These are phyloP conservation scores for Caenorhabditis doughertyi DNA, from an alignment of 2,888 invertebrate genomes.

Conservation along the genomic window DNA sequence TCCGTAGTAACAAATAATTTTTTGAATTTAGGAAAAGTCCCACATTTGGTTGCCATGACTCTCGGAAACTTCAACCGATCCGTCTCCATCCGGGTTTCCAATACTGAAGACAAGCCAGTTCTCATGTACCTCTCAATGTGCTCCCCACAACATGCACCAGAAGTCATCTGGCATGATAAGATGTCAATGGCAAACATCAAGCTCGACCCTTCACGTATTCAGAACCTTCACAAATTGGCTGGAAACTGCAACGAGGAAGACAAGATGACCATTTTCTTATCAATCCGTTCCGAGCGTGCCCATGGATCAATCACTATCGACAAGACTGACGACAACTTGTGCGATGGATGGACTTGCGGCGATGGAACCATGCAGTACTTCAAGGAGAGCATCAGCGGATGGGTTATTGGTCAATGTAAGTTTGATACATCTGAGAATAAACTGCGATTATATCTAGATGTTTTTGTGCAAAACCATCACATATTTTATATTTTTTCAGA, in stretches of 20 bases:
- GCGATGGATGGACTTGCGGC: not conserved
- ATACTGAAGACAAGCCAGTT: not conserved
- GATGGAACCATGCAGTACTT: not conserved
- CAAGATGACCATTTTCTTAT: not conserved
- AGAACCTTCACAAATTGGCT: no score
- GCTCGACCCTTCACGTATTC: not conserved
- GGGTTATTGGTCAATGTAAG: constrained; percentile 9
- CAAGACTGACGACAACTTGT: not conserved
- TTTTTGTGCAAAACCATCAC: no score
- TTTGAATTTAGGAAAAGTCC: not conserved
- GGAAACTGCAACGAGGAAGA: not conserved
- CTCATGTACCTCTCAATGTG: not conserved
- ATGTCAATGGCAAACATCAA: constrained; percentile 5
- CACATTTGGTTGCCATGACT: not conserved
- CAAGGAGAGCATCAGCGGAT: not conserved
- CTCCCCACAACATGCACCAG: not conserved
- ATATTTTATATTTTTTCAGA: not conserved
- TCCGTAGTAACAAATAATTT: not conserved
- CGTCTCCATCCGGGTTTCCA: not conserved
- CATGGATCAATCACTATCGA: not conserved
- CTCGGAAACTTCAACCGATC: not conserved
- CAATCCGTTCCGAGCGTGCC: not conserved
- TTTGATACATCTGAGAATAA: not conserved
- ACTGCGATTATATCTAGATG: not conserved
- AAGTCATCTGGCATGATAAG: not conserved